phyloP scores from a whole-genome alignment of 2,797 vertebrate genomes.

The Chaetodon trifasciatus region DNA sequence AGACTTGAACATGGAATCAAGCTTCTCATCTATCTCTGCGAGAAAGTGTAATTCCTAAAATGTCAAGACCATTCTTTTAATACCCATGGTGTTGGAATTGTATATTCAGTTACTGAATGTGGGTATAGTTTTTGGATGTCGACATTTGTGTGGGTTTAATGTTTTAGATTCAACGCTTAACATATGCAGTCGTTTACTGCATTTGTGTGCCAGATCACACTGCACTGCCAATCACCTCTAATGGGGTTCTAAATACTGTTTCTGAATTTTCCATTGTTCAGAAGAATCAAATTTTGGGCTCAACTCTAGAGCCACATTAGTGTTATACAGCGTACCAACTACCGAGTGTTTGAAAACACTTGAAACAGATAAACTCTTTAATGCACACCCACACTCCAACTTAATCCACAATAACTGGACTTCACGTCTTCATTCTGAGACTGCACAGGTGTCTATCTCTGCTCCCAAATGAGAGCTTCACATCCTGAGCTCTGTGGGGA shows the following conservation, averaged over 20 bases:
- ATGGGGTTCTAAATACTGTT: neutral
- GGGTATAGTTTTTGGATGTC: too few relatives aligned
- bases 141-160: neutral
- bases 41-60: neutral
- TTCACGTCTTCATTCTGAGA: slow-evolving; percentile 1
- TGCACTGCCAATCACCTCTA: neutral
- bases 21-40: neutral
- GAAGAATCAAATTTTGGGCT: neutral
- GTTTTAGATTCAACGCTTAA: neutral
- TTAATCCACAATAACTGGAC: neutral
- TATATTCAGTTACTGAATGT: neutral
- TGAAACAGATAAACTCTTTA: neutral
- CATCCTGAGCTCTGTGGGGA: slow-evolving; percentile 5
- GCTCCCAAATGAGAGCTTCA: slow-evolving; percentile 3
- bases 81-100: neutral
- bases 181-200: neutral
- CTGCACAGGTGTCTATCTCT: neutral
- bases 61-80: neutral
- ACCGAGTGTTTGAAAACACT: neutral
- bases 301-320: neutral
- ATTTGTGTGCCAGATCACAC: neutral
- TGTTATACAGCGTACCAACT: neutral
- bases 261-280: too few relatives aligned
- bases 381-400: neutral
- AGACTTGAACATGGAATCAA: neutral